Evolutionary conservation across 2,888 invertebrate genomes (phyloP).

Genomic region (Cantharis rustica): DNA sequence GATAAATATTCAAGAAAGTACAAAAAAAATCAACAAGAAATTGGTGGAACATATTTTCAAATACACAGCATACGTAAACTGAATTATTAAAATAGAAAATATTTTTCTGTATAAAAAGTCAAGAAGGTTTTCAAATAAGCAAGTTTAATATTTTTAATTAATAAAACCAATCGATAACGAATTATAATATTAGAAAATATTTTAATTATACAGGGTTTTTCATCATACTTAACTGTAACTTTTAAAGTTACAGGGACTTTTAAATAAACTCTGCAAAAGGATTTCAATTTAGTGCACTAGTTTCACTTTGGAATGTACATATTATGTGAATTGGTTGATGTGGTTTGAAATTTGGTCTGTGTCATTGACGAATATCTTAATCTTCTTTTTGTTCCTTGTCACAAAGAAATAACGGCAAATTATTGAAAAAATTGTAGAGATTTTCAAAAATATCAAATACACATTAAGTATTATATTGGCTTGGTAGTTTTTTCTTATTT

Average conservation of each 20-base stretch:
- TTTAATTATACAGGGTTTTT: neutral
- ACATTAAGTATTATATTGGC: neutral
- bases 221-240: neutral
- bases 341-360: neutral
- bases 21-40: neutral
- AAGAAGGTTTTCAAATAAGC: neutral
- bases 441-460: neutral
- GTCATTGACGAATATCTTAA: too few species aligned
- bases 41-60: neutral
- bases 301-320: neutral
- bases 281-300: neutral
- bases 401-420: neutral
- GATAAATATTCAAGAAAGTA: neutral
- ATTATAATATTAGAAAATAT: neutral
- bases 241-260: neutral
- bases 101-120: neutral
- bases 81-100: neutral
- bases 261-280: neutral
- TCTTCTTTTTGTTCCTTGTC: neutral
- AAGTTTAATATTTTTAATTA: neutral
- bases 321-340: neutral
- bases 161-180: neutral
- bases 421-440: neutral
- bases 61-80: neutral
- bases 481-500: too few species aligned